phyloP scores from a whole-genome alignment of 1,140 invertebrate species.

The Apis laboriosa region DNA sequence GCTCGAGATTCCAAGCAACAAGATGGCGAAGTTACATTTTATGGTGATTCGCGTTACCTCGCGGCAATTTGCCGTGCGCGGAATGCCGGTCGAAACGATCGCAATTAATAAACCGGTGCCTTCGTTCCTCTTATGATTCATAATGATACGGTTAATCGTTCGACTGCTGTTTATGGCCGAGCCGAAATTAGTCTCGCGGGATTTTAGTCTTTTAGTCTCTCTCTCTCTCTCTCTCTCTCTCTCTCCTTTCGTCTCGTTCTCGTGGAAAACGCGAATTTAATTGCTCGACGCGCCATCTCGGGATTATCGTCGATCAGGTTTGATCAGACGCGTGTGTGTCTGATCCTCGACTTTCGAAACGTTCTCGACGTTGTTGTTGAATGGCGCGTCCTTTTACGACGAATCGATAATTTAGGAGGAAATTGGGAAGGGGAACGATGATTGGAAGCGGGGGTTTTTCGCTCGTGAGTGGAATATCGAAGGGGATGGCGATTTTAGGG shows the following conservation, averaged over 20 bases:
- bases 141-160: constrained; percentile 48
- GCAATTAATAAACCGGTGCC: constrained; percentile 45
- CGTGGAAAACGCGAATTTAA: constrained; percentile 11
- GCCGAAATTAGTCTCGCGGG: constrained; percentile 18
- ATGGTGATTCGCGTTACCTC: constrained; percentile 39
- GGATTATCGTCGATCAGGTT: background rate
- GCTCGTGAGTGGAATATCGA: no score
- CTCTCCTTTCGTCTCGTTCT: constrained; percentile 16
- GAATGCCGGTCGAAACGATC: constrained; percentile 22
- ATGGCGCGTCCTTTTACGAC: background rate
- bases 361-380: no score
- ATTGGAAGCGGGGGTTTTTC: no score
- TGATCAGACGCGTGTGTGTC: background rate
- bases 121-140: constrained; percentile 29
- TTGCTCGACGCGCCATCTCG: background rate
- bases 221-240: no score
- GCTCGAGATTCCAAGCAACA: constrained; percentile 19
- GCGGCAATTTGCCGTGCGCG: constrained; percentile 39
- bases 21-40: constrained; percentile 38
- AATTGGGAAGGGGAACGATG: background rate
- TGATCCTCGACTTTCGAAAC: background rate
- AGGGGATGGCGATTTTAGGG: background rate
- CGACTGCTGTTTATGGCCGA: constrained; percentile 25
- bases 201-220: background rate
- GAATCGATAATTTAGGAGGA: constrained; percentile 7